Percentiles rank a stretch among this genome's conserved stretches.
Evolutionary conservation across 2,113 vertebrate genomes (phyloP).

Genomic region (Stomatorhinus ivindoensis): DNA sequence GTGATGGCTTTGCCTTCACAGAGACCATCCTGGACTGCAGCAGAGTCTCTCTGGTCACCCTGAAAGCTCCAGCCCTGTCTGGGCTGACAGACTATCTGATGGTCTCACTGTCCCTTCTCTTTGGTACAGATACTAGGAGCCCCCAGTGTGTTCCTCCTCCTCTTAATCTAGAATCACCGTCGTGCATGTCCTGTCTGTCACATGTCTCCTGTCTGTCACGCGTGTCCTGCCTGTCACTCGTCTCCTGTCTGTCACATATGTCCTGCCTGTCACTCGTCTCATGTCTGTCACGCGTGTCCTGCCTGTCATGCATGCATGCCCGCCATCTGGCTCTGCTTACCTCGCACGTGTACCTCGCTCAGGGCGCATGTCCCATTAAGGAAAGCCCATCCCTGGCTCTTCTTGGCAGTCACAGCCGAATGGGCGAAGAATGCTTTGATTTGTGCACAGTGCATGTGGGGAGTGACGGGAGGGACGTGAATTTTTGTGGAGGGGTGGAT

Average conservation of each 20-base stretch:
- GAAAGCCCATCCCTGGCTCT: not conserved
- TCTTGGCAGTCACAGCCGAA: not conserved
- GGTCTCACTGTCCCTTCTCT: constrained; percentile 45
- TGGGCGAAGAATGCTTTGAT: not conserved
- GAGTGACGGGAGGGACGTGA: not conserved
- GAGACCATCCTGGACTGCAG: not conserved
- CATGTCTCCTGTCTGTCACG: not conserved
- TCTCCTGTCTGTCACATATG: not conserved
- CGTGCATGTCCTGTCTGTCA: not conserved
- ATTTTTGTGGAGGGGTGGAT: not conserved
- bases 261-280: not conserved
- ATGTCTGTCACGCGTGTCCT: not conserved
- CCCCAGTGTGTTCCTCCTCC: constrained; percentile 49
- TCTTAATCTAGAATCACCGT: constrained; percentile 48
- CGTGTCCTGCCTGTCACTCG: not conserved
- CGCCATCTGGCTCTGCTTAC: constrained; percentile 24
- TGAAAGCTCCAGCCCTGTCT: not conserved
- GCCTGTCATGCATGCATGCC: not conserved
- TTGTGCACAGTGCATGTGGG: not conserved
- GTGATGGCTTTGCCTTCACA: not conserved
- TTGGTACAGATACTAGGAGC: constrained; percentile 57
- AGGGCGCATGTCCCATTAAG: not conserved
- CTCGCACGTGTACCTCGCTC: constrained; percentile 5
- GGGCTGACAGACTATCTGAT: not conserved
- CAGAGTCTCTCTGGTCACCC: not conserved